Evolutionary conservation across 2,797 vertebrate genomes (phyloP).

Genomic region (Neosilurus hyrtlii): DNA sequence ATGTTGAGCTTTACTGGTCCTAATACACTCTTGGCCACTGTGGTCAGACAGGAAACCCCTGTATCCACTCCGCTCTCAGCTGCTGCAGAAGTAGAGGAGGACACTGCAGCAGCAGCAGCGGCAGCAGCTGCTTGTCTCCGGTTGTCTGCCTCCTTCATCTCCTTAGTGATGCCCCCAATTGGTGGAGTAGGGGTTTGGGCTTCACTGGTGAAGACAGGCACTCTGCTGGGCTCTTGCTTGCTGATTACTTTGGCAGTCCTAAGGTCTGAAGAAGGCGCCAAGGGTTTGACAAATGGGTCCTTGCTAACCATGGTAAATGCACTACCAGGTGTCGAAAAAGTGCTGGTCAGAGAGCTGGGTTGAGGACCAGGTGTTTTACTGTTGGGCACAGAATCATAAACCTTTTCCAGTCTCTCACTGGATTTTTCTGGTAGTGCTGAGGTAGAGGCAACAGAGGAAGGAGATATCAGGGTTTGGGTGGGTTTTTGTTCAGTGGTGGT

Average conservation of each 20-base stretch:
- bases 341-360: conserved; percentile 56
- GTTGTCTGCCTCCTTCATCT: conserved; percentile 71
- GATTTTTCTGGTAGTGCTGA: conserved; percentile 42
- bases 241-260: conserved; percentile 49
- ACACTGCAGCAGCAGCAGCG: background rate
- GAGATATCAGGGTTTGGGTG: conserved; percentile 17
- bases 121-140: conserved; percentile 59
- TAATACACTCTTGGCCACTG: conserved; percentile 73
- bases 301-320: conserved; percentile 74
- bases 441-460: conserved; percentile 32
- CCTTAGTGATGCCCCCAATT: conserved; percentile 69
- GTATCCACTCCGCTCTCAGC: conserved; percentile 65
- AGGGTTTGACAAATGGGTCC: conserved; percentile 64
- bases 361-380: conserved; percentile 47
- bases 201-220: conserved; percentile 50
- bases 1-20: conserved; percentile 76
- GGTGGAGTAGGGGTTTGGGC: conserved; percentile 58
- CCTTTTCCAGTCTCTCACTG: conserved; percentile 42
- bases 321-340: conserved; percentile 74
- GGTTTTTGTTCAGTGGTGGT: conserved; percentile 48
- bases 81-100: conserved; percentile 45
- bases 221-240: conserved; percentile 35
- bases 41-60: conserved; percentile 65
- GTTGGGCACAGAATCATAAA: conserved; percentile 38
- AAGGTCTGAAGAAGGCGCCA: conserved; percentile 51